Evolutionary conservation across 2,113 vertebrate genomes (phyloP), one percentile per base, ranked within the genome.

Genomic region (Willisornis vidua): DNA sequence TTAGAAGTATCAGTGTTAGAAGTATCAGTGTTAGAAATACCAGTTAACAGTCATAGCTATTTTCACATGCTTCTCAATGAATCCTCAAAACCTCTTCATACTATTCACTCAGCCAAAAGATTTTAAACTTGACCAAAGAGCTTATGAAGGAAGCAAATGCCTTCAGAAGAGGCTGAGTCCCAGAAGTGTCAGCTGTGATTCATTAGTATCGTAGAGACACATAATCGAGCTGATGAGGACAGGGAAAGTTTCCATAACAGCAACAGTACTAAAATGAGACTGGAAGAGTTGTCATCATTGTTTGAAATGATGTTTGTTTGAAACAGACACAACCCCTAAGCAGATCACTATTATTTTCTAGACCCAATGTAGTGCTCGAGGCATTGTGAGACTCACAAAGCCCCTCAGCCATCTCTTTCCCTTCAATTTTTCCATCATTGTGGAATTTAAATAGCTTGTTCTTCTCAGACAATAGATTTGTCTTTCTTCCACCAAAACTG

Each of bases 191-290:
- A 87, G 93, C 89, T 96, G 89, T 73, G 93, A 73, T 80, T 83
- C 77, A 66, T 94, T 95, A 82, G 43, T 54, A 54, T 65, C 33
- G 2, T 45, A 77, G 65, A 78, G 90, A 63, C 48, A 35, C 82
- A 85, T 28, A 86, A 92, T 71, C 4, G 0, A 94, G 76, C 85
- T 87, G 95, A 75, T 31, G 86, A 87, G 93, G 85, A 73, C 75
- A 79, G 94, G 80, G 87, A 95, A 95, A 95, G 87, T 94, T 93
- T 95, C 94, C 75, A 29, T 93, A 94, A 90, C 66, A 87, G 75
- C 54, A 73, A 73, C 66, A 80, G 74, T 46, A 66, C 93, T 67
- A 55, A 89, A 93, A 96, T 54, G 91, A 90, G 78, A 83, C 67
- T 84, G 76, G 52, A 87, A 61, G 73, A 89, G 73, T 84, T 76